These are phyloP conservation scores for Cynopterus brachyotis DNA, from an alignment of 2,113 vertebrate genomes.

Conservation along the genomic window DNA sequence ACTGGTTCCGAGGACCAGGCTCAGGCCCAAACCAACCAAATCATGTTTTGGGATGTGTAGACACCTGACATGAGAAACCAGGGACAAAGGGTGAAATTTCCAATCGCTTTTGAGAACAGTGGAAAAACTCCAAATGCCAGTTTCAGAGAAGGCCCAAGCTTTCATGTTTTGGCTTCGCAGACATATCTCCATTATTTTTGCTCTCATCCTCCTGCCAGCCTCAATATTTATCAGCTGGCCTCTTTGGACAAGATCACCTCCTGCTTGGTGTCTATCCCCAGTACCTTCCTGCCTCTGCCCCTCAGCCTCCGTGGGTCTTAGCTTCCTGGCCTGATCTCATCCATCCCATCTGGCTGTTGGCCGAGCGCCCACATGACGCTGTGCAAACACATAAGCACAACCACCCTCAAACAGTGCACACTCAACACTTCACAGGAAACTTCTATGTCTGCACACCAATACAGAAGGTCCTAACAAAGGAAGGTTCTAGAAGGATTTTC, in stretches of 20 bases:
- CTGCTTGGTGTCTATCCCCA: not conserved
- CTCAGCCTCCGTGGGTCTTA: accelerated
- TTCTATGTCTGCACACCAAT: not conserved
- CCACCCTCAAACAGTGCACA: not conserved
- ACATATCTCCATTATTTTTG: not conserved
- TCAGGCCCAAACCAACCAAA: not conserved
- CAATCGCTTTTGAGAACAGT: not conserved
- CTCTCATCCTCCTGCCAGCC: not conserved
- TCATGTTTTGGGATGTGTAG: too few relatives aligned
- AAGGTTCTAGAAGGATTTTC: not conserved
- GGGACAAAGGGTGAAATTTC: not conserved
- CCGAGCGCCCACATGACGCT: not conserved
- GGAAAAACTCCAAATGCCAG: not conserved
- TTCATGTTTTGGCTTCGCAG: not conserved
- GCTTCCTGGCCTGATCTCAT: not conserved
- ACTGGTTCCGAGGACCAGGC: too few relatives aligned
- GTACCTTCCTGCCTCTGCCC: not conserved
- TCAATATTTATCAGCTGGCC: not conserved
- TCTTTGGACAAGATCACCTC: not conserved
- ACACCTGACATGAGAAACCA: not conserved
- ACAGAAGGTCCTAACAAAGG: not conserved
- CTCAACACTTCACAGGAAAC: not conserved
- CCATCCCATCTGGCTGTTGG: not conserved
- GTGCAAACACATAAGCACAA: not conserved
- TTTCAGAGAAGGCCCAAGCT: not conserved